These are phyloP conservation scores for Austrofundulus limnaeus DNA, from an alignment of 2,113 vertebrate species.

Conservation along the genomic window DNA sequence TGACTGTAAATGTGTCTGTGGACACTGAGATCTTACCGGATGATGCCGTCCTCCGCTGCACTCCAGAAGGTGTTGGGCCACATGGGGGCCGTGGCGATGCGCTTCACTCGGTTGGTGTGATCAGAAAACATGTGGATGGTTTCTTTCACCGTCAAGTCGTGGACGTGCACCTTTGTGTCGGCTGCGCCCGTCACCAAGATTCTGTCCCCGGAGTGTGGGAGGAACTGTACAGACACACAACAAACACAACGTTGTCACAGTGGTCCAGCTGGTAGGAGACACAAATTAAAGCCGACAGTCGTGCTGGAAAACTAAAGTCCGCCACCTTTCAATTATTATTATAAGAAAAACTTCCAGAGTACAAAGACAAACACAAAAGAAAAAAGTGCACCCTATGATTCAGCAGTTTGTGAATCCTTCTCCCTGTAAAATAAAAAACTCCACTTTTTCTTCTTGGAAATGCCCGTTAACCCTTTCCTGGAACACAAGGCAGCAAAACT, in stretches of 20 bases:
- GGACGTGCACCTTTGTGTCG: conserved; percentile 97
- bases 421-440: too few relatives aligned
- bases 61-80: conserved; percentile 99
- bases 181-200: conserved; percentile 96
- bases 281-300: too few relatives aligned
- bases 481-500: too few relatives aligned
- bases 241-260: neutral
- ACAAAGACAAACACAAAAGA: too few relatives aligned
- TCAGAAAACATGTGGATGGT: conserved; percentile 99
- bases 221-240: conserved; percentile 81
- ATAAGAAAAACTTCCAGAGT: too few relatives aligned
- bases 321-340: too few relatives aligned
- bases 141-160: conserved; percentile 93
- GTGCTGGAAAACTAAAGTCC: too few relatives aligned
- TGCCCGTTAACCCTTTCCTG: too few relatives aligned
- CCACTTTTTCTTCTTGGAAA: too few relatives aligned
- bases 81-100: conserved; percentile 96
- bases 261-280: too few relatives aligned
- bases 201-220: conserved; percentile 93
- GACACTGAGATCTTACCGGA: conserved; percentile 80
- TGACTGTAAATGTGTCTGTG: neutral
- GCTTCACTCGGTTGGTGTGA: conserved; percentile 96
- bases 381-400: too few relatives aligned
- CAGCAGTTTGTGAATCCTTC: too few relatives aligned
- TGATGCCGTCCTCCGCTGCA: conserved; percentile 93